phyloP scores from a whole-genome alignment of 2,888 invertebrate genomes.

The Arenicola marina region DNA sequence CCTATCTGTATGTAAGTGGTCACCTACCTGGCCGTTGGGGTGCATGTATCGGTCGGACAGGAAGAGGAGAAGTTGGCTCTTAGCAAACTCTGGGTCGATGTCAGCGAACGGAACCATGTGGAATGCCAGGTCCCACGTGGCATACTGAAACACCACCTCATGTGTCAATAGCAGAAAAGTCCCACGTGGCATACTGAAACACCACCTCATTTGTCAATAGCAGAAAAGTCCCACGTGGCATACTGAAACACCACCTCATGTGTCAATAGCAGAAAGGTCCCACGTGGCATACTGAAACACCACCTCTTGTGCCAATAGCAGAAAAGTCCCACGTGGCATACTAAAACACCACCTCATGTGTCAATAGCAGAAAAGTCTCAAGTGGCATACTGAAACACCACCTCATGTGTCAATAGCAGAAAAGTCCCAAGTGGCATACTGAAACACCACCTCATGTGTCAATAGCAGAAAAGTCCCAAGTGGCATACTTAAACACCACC shows the following conservation, averaged over 20 bases:
- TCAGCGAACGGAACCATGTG: slow-evolving; percentile 58
- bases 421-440: too few species aligned
- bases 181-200: slow-evolving; percentile 61
- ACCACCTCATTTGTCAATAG: background rate
- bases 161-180: slow-evolving; percentile 33
- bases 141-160: slow-evolving; percentile 48
- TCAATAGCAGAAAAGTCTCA: too few species aligned
- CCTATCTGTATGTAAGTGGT: too few species aligned
- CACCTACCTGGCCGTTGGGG: slow-evolving; percentile 61
- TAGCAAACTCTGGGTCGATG: slow-evolving; percentile 58
- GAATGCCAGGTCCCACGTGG: slow-evolving; percentile 61
- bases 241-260: slow-evolving; percentile 43
- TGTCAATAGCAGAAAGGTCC: slow-evolving; percentile 43
- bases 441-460: too few species aligned
- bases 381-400: too few species aligned
- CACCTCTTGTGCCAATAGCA: background rate
- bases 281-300: slow-evolving; percentile 59
- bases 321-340: too few species aligned
- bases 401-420: too few species aligned
- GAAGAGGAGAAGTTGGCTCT: slow-evolving; percentile 58
- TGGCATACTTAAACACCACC: too few species aligned
- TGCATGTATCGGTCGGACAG: slow-evolving; percentile 61
- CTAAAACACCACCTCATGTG: too few species aligned
- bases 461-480: too few species aligned
- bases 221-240: slow-evolving; percentile 59